Conservation (phyloP, 1,140 invertebrate genomes). For the Lordiphosa collinella region DNA sequence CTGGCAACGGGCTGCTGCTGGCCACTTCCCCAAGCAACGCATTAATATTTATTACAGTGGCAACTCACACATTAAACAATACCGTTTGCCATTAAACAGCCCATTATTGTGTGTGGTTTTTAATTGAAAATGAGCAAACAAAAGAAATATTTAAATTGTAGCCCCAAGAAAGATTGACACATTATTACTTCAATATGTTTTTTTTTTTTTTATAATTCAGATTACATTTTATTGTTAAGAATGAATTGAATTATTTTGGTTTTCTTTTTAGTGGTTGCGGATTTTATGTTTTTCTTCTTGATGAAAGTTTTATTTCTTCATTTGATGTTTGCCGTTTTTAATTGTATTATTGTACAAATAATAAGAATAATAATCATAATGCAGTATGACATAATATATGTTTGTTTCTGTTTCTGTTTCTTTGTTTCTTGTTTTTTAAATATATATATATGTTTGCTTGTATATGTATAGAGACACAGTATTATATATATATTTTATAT, state of each 20-base stretch:
- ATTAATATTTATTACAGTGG: slow-evolving; percentile 26
- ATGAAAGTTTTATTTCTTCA: slow-evolving; percentile 26
- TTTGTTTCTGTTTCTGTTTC: slow-evolving; percentile 8
- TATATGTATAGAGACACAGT: slow-evolving; percentile 23
- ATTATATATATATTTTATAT: slow-evolving; percentile 27
- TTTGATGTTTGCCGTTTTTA: slow-evolving; percentile 32
- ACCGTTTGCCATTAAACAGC: slow-evolving; percentile 10
- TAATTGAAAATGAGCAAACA: slow-evolving; percentile 36
- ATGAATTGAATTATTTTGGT: slow-evolving; percentile 72
- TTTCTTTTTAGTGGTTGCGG: slow-evolving; percentile 21
- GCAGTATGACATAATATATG: slow-evolving; percentile 61
- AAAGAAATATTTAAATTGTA: slow-evolving; percentile 12
- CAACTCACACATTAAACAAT: slow-evolving; percentile 21
- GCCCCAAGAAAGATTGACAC: slow-evolving; percentile 8
- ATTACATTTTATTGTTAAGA: slow-evolving; percentile 79
- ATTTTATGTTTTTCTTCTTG: slow-evolving; percentile 16
- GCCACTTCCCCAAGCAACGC: not conserved
- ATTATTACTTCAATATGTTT: slow-evolving; percentile 20
- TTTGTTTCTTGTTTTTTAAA: slow-evolving; percentile 4
- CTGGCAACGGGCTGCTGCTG: not conserved
- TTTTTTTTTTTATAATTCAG: slow-evolving; percentile 68
- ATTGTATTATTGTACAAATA: slow-evolving; percentile 37
- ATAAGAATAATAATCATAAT: slow-evolving; percentile 61
- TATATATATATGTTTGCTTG: slow-evolving; percentile 27
- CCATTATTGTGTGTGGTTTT: slow-evolving; percentile 21